phyloP scores from a whole-genome alignment of 2,888 invertebrate genomes.

The Hesperia comma region DNA sequence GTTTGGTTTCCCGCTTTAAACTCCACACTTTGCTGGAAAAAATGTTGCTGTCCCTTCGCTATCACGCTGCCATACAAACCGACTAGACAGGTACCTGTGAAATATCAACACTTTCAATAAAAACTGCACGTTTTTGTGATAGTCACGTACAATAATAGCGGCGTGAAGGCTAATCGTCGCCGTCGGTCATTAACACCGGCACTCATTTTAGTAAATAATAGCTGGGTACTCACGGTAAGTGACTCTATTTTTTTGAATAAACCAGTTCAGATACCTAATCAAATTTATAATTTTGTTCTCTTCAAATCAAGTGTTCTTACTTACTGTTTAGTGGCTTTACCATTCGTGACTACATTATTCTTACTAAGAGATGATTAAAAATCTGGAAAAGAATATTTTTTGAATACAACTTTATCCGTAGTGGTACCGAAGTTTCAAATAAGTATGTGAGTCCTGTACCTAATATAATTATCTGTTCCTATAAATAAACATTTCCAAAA shows the following conservation, averaged over 20 bases:
- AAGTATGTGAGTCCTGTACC: too few relatives aligned
- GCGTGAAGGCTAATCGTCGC: slow-evolving; percentile 20
- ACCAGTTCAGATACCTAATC: too few relatives aligned
- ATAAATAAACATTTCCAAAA: too few relatives aligned
- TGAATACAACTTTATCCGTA: too few relatives aligned
- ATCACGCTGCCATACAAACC: slow-evolving; percentile 1
- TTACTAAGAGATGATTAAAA: too few relatives aligned
- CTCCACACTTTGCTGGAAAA: slow-evolving; percentile 9
- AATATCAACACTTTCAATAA: slow-evolving; percentile 21
- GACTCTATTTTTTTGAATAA: slow-evolving; percentile 20
- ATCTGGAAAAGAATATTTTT: too few relatives aligned
- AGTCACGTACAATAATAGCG: slow-evolving; percentile 27
- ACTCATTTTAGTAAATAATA: slow-evolving; percentile 29
- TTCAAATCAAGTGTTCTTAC: too few relatives aligned
- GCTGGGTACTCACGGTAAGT: slow-evolving; percentile 40
- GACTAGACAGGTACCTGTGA: slow-evolving; percentile 9
- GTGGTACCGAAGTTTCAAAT: too few relatives aligned
- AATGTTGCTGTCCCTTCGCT: slow-evolving; percentile 16
- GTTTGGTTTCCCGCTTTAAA: slow-evolving; percentile 23
- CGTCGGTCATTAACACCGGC: slow-evolving; percentile 20
- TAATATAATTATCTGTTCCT: too few relatives aligned
- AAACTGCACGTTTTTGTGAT: slow-evolving; percentile 15
- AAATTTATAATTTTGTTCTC: too few relatives aligned
- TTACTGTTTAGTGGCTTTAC: too few relatives aligned
- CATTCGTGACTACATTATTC: too few relatives aligned